phyloP scores from a whole-genome alignment of 2,797 vertebrate species.

The Thalassophryne amazonica region DNA sequence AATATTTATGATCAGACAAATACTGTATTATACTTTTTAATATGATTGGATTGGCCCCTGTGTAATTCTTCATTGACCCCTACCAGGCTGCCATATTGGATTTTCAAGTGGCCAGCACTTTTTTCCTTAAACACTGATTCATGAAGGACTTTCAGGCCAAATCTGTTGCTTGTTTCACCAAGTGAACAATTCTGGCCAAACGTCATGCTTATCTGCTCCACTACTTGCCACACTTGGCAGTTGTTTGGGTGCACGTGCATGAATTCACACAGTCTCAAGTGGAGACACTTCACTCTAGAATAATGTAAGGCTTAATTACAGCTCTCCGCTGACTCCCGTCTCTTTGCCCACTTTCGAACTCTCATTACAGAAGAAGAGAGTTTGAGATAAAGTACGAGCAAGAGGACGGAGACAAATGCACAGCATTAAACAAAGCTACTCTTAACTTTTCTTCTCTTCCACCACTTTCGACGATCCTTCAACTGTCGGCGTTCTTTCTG shows the following conservation, averaged over 20 bases:
- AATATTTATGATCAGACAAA: too few species aligned
- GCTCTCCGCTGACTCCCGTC: constrained; percentile 29
- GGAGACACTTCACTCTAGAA: constrained; percentile 46
- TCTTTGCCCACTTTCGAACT: constrained; percentile 33
- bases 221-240: background rate
- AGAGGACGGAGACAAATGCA: constrained; percentile 46
- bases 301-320: constrained; percentile 61
- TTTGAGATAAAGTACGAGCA: constrained; percentile 11
- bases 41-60: too few species aligned
- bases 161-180: too few species aligned
- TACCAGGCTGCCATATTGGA: too few species aligned
- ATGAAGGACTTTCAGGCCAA: too few species aligned
- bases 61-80: too few species aligned
- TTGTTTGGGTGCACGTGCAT: background rate
- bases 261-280: constrained; percentile 29
- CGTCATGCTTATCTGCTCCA: too few species aligned
- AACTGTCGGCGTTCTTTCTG: constrained; percentile 32
- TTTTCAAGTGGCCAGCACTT: too few species aligned
- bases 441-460: background rate
- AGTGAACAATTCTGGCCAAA: too few species aligned
- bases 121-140: too few species aligned
- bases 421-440: constrained; percentile 35
- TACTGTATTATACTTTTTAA: too few species aligned
- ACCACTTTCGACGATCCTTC: constrained; percentile 43
- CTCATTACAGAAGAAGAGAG: constrained; percentile 51